Percentiles rank a stretch among this genome's conserved stretches.
phyloP scores from a whole-genome alignment of 1,140 invertebrate genomes.

The Cherax quadricarinatus region DNA sequence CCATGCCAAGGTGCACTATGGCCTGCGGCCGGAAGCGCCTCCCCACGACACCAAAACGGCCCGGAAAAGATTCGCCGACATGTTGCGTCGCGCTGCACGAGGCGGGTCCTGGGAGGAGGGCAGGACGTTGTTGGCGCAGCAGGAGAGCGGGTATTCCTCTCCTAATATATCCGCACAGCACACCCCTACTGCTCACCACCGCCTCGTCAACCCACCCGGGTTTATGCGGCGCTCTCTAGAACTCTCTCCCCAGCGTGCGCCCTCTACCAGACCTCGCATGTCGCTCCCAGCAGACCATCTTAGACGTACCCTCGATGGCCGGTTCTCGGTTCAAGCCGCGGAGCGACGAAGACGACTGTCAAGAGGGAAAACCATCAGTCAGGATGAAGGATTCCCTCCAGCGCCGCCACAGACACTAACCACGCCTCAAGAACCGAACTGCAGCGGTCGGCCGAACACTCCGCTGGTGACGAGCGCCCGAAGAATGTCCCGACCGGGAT shows the following conservation, averaged over 20 bases:
- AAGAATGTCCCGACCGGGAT: conserved; percentile 69
- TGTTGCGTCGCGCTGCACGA: conserved; percentile 62
- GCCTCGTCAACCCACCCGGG: conserved; percentile 65
- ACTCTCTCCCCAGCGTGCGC: conserved; percentile 62
- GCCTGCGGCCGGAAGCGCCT: conserved; percentile 56
- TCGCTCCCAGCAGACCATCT: conserved; percentile 70
- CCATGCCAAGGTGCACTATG: conserved; percentile 66
- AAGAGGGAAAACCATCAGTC: conserved; percentile 70
- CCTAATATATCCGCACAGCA: conserved; percentile 72
- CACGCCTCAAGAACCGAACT: conserved; percentile 19
- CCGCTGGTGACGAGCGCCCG: conserved; percentile 57
- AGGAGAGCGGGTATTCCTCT: conserved; percentile 73
- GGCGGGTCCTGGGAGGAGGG: conserved; percentile 72
- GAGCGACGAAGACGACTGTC: conserved; percentile 65
- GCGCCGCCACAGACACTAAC: conserved; percentile 23
- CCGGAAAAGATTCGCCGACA: conserved; percentile 66
- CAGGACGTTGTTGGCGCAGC: conserved; percentile 64
- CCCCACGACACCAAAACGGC: conserved; percentile 63
- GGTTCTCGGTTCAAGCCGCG: conserved; percentile 67
- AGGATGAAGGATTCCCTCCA: conserved; percentile 68
- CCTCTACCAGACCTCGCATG: conserved; percentile 67
- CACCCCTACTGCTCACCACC: conserved; percentile 70
- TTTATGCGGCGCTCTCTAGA: conserved; percentile 68
- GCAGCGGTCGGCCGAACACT: conserved; percentile 34
- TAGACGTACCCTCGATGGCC: conserved; percentile 66